phyloP scores from a whole-genome alignment of 2,888 invertebrate species.

The Leucozona laternaria region DNA sequence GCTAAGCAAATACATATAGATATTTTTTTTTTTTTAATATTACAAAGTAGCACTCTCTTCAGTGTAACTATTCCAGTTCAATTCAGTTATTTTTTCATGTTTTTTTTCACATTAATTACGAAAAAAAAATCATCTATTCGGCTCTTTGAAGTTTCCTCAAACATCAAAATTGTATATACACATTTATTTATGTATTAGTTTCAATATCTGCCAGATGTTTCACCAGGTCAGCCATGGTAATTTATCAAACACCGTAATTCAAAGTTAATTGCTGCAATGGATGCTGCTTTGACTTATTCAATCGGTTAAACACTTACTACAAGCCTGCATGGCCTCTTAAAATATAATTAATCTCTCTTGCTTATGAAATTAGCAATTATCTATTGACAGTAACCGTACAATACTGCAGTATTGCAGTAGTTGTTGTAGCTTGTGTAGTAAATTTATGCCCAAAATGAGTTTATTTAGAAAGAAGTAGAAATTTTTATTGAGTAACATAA shows the following conservation, averaged over 20 bases:
- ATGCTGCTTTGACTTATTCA: constrained; percentile 25
- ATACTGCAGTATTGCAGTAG: neutral
- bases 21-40: no score
- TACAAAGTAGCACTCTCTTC: no score
- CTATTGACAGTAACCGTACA: no score
- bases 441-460: neutral
- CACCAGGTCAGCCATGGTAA: neutral
- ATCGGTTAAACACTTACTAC: neutral
- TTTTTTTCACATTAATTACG: no score
- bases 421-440: neutral
- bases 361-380: constrained; percentile 8
- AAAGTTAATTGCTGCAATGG: neutral
- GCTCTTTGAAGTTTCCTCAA: neutral
- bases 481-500: constrained; percentile 9
- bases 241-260: constrained; percentile 21
- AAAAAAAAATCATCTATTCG: no score
- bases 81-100: no score
- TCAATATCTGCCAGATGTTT: constrained; percentile 15
- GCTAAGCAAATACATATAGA: no score
- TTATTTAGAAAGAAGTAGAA: no score
- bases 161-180: neutral
- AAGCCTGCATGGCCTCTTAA: neutral
- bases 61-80: no score
- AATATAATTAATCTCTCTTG: neutral
- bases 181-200: no score